Percentiles rank a stretch among this genome's conserved stretches.
These are phyloP conservation scores for Diplogasteroides magnus DNA, from an alignment of 1,140 invertebrate genomes.

Conservation along the genomic window DNA sequence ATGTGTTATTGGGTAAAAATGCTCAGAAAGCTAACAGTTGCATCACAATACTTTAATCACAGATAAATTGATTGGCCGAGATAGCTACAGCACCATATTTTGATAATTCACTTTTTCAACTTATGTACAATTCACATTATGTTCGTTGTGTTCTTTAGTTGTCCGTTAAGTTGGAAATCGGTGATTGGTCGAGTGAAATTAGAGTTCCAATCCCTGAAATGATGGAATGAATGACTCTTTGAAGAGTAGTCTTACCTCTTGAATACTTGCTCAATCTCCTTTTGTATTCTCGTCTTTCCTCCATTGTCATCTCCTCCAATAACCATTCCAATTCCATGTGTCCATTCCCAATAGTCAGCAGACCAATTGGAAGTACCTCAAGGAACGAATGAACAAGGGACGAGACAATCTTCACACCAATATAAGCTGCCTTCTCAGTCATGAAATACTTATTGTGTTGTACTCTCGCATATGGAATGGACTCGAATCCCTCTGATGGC, in stretches of 20 bases:
- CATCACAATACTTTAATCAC: too few relatives aligned
- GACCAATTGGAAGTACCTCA: conserved; percentile 30
- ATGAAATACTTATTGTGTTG: conserved; percentile 28
- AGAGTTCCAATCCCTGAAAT: conserved; percentile 26
- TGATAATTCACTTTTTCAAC: too few relatives aligned
- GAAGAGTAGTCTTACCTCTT: conserved; percentile 15
- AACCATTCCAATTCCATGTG: conserved; percentile 21
- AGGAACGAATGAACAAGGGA: not conserved
- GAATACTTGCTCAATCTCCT: conserved; percentile 1
- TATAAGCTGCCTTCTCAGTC: conserved; percentile 24
- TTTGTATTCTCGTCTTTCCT: not conserved
- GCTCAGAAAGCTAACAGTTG: too few relatives aligned
- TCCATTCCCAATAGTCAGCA: conserved; percentile 25
- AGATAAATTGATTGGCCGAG: too few relatives aligned
- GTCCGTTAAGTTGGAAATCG: not conserved
- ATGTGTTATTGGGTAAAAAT: too few relatives aligned
- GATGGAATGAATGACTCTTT: too few relatives aligned
- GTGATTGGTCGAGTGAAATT: conserved; percentile 17
- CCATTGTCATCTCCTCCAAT: conserved; percentile 11
- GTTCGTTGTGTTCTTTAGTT: conserved; percentile 3
- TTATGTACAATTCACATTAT: not conserved
- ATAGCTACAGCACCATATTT: too few relatives aligned
- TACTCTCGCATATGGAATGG: conserved; percentile 19
- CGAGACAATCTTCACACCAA: conserved; percentile 11
- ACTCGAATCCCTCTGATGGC: not conserved